These are phyloP conservation scores for Chydorus sphaericus DNA, from an alignment of 2,888 invertebrate species.

Conservation along the genomic window DNA sequence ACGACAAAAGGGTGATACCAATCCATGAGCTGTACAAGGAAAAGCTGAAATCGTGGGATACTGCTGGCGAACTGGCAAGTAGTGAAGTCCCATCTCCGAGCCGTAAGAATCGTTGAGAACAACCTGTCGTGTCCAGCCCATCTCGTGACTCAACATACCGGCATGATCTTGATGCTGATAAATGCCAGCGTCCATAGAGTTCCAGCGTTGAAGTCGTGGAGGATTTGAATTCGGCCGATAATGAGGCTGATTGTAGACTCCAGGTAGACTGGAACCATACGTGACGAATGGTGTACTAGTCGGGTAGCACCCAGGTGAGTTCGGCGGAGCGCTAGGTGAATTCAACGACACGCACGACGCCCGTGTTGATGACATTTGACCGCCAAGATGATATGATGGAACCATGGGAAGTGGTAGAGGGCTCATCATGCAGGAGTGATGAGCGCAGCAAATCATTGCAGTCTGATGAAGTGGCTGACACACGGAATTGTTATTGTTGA, in stretches of 20 bases:
- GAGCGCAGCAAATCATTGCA: neutral
- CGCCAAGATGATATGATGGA: too few species aligned
- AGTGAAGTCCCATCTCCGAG: neutral
- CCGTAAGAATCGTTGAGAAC: neutral
- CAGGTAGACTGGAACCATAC: neutral
- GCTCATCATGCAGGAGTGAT: neutral
- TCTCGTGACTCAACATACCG: neutral
- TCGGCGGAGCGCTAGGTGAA: too few species aligned
- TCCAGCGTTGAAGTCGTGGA: slow-evolving; percentile 8
- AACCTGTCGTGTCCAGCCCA: neutral
- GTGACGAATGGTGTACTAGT: neutral
- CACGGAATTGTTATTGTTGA: neutral
- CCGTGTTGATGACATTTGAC: too few species aligned
- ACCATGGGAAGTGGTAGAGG: neutral
- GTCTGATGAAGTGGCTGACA: neutral
- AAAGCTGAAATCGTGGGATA: neutral
- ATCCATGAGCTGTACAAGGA: slow-evolving; percentile 1
- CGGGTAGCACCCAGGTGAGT: too few species aligned
- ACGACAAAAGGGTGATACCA: slow-evolving; percentile 4
- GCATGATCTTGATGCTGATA: neutral
- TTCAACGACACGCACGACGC: too few species aligned
- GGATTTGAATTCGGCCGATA: neutral
- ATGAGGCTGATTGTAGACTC: neutral
- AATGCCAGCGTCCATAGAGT: slow-evolving; percentile 2
- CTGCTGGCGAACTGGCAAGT: neutral